Evolutionary conservation across 1,140 invertebrate species (phyloP).

Genomic region (Drosophila setifemur): DNA sequence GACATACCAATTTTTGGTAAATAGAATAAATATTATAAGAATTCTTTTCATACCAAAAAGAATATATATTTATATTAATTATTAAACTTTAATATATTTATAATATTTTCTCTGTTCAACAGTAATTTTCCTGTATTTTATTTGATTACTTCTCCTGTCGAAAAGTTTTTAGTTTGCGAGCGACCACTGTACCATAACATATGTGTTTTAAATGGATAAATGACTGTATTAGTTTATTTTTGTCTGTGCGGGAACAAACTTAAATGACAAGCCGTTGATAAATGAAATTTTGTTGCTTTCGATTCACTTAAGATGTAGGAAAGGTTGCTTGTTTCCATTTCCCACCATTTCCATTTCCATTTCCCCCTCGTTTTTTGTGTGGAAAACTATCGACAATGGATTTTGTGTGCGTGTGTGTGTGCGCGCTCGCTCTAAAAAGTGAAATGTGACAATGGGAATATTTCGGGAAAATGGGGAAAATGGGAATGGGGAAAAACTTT

Average conservation of each 20-base stretch:
- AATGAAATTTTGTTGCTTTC: conserved; percentile 35
- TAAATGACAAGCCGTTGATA: conserved; percentile 32
- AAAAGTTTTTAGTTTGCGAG: neutral
- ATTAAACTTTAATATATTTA: too few species aligned
- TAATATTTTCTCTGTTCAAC: too few species aligned
- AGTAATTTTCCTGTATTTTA: too few species aligned
- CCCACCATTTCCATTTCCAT: neutral
- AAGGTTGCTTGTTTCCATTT: neutral
- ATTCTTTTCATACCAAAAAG: too few species aligned
- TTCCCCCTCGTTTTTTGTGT: too few species aligned
- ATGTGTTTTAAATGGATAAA: neutral
- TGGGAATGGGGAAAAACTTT: too few species aligned
- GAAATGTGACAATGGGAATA: conserved; percentile 53
- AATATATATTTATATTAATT: too few species aligned
- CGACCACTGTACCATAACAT: conserved; percentile 16
- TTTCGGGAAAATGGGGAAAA: too few species aligned
- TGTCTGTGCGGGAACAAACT: conserved; percentile 16
- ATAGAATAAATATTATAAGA: too few species aligned
- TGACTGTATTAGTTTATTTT: conserved; percentile 8
- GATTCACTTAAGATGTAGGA: conserved; percentile 21
- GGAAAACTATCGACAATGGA: conserved; percentile 29
- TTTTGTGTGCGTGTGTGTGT: conserved; percentile 15
- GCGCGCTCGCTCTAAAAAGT: too few species aligned
- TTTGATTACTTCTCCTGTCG: too few species aligned
- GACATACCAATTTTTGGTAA: too few species aligned